Evolutionary conservation across 2,888 invertebrate genomes (phyloP).

Genomic region (Zootermopsis nevadensis): DNA sequence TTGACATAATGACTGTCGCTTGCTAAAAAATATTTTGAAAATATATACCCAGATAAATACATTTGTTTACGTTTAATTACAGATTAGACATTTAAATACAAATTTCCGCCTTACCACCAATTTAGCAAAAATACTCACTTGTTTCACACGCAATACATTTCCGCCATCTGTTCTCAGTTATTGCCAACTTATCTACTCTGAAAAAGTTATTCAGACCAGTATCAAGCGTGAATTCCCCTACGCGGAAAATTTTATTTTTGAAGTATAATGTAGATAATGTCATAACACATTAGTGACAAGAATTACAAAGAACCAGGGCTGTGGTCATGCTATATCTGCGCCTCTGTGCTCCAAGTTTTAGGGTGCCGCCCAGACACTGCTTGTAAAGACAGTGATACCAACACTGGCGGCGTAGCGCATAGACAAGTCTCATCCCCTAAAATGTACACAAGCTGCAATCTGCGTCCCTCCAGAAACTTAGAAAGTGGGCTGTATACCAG

Average conservation of each 20-base stretch:
- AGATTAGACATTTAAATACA: background rate
- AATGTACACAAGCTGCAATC: too few species aligned
- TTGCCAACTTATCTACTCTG: background rate
- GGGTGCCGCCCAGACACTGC: too few species aligned
- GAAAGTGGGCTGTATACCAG: too few species aligned
- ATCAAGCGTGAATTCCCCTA: background rate
- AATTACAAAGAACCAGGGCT: too few species aligned
- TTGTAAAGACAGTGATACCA: too few species aligned
- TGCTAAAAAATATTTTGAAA: background rate
- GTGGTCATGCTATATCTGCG: too few species aligned
- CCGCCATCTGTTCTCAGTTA: background rate
- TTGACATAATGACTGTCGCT: background rate
- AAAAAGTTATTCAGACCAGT: background rate
- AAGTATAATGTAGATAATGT: too few species aligned
- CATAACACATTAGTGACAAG: too few species aligned
- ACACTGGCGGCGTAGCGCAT: too few species aligned
- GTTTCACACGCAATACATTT: background rate
- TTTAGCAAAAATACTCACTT: slow-evolving; percentile 17
- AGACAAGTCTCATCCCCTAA: too few species aligned
- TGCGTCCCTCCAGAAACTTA: too few species aligned
- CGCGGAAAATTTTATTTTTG: background rate
- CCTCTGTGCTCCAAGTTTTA: too few species aligned
- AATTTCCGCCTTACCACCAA: background rate
- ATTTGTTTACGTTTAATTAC: background rate
- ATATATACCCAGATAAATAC: background rate